Conservation (phyloP, 2,888 invertebrate species). For the Hymenopus coronatus region DNA sequence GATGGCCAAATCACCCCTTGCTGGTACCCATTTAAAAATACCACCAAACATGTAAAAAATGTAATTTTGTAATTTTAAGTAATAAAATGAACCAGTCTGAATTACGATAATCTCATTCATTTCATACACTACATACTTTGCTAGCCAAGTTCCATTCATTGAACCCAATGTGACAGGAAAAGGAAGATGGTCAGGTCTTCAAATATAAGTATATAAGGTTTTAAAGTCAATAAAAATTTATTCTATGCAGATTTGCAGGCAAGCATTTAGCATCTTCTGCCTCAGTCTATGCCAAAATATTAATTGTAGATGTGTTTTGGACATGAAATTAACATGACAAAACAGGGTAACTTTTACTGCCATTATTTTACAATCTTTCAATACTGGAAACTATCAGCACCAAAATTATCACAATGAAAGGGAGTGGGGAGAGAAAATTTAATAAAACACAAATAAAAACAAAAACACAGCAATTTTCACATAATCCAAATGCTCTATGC, state of each 20-base stretch:
- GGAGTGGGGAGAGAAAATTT: too few species aligned
- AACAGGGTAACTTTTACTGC: neutral
- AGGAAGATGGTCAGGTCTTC: neutral
- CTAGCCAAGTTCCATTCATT: neutral
- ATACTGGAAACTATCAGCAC: neutral
- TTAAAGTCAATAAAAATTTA: neutral
- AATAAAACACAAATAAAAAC: neutral
- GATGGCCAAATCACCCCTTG: too few species aligned
- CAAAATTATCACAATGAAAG: too few species aligned
- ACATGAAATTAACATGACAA: neutral
- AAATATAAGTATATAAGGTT: neutral
- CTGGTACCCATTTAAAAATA: too few species aligned
- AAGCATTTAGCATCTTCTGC: neutral
- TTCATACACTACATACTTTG: neutral
- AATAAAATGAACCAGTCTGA: too few species aligned
- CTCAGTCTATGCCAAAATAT: neutral
- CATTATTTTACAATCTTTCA: neutral
- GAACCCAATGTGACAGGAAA: neutral
- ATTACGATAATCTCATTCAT: too few species aligned
- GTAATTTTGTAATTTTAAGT: too few species aligned
- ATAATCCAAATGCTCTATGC: neutral
- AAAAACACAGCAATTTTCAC: neutral
- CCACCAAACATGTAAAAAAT: too few species aligned
- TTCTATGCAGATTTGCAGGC: neutral
- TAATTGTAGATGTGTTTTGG: neutral